Conservation (phyloP, 2,797 vertebrate species). For the Lates japonicus region DNA sequence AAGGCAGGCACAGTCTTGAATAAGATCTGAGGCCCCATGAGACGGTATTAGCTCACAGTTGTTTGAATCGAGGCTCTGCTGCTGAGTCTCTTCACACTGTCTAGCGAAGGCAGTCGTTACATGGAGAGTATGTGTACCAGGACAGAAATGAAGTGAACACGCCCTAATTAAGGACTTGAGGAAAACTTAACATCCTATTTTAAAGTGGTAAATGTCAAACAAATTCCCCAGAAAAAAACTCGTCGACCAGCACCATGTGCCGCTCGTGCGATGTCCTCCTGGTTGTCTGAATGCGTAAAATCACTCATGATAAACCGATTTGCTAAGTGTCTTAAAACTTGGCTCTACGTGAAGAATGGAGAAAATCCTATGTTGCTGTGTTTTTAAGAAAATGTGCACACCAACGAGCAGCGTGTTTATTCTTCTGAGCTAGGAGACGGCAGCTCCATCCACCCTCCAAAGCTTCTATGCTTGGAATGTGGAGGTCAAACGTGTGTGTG, state of each 20-base stretch:
- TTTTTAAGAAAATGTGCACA: background rate
- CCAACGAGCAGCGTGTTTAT: conserved; percentile 7
- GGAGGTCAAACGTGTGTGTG: conserved; percentile 33
- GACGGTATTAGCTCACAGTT: too few species aligned
- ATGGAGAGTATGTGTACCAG: conserved; percentile 49
- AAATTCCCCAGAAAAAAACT: conserved; percentile 1
- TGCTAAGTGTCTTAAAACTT: conserved; percentile 56
- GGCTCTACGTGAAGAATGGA: conserved; percentile 3
- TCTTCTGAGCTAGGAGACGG: conserved; percentile 43
- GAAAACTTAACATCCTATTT: conserved; percentile 32
- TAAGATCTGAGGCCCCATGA: too few species aligned
- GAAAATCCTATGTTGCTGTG: conserved; percentile 8
- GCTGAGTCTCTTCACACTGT: background rate
- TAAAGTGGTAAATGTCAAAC: conserved; percentile 22
- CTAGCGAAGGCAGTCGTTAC: conserved; percentile 24
- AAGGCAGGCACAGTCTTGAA: conserved; percentile 23
- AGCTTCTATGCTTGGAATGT: conserved; percentile 59
- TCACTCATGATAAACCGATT: conserved; percentile 6
- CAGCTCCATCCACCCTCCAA: conserved; percentile 58
- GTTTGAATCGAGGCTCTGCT: background rate
- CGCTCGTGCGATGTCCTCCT: conserved; percentile 1
- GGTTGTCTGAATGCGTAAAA: conserved; percentile 61
- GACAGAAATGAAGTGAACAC: conserved; percentile 27
- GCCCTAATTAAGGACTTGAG: conserved; percentile 34
- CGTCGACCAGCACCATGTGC: too few species aligned